Percentiles rank a stretch among this genome's conserved stretches.
Evolutionary conservation across 2,888 invertebrate genomes (phyloP).

Genomic region (Epiblema foenella): DNA sequence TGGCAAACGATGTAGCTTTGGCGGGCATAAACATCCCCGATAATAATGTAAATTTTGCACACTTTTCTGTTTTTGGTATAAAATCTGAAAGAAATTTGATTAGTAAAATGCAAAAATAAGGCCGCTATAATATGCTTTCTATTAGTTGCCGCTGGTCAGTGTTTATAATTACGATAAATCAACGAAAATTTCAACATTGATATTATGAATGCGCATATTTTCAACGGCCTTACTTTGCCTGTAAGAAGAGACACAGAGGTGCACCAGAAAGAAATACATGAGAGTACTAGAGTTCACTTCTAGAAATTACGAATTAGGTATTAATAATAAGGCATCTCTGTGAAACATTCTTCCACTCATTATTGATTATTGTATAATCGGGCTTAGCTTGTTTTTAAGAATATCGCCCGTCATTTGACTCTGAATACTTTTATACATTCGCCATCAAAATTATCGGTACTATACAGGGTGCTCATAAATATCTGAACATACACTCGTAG

Average conservation of each 20-base stretch:
- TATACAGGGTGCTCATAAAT: too few species aligned
- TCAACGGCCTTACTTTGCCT: conserved; percentile 53
- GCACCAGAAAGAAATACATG: not conserved
- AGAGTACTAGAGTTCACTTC: not conserved
- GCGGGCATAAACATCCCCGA: conserved; percentile 74
- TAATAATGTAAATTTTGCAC: conserved; percentile 23
- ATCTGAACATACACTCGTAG: too few species aligned
- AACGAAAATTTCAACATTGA: not conserved
- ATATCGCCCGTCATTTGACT: not conserved
- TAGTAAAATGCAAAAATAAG: conserved; percentile 26
- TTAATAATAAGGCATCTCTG: conserved; percentile 22
- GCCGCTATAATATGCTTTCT: conserved; percentile 5
- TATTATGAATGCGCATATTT: not conserved
- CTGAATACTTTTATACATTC: not conserved
- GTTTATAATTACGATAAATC: not conserved
- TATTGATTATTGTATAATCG: not conserved
- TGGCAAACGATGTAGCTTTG: conserved; percentile 81
- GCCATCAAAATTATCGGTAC: too few species aligned
- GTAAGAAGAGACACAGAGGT: conserved; percentile 56
- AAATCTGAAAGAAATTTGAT: conserved; percentile 34
- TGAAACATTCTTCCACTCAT: conserved; percentile 42
- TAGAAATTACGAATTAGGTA: not conserved
- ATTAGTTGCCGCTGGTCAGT: not conserved
- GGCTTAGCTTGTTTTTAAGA: not conserved
- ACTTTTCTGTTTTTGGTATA: conserved; percentile 13